Conservation (phyloP, 2,113 vertebrate species). For the Bufo bufo region DNA sequence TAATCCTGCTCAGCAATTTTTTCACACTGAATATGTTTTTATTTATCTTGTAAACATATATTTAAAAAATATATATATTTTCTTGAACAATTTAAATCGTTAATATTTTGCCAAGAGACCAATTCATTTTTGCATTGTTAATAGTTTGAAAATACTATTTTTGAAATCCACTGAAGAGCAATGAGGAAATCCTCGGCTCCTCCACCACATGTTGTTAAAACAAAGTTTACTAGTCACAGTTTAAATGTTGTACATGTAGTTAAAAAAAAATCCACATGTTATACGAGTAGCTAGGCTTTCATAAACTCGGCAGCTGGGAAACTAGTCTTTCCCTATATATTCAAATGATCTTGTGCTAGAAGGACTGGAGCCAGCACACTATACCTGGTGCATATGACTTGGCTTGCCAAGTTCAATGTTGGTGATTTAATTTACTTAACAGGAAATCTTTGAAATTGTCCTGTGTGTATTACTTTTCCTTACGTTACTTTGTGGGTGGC, state of each 20-base stretch:
- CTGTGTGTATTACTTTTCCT: constrained; percentile 21
- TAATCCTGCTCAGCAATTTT: constrained; percentile 72
- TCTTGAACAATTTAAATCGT: background rate
- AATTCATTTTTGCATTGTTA: constrained; percentile 55
- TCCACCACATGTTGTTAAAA: constrained; percentile 57
- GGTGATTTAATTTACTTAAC: constrained; percentile 49
- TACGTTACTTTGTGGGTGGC: constrained; percentile 29
- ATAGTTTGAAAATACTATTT: constrained; percentile 34
- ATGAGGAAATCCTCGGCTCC: constrained; percentile 53
- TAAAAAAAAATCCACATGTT: constrained; percentile 51
- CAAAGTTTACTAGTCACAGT: constrained; percentile 55
- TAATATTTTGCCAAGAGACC: background rate
- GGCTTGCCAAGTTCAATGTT: constrained; percentile 42
- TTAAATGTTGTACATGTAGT: constrained; percentile 57
- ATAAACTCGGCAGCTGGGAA: constrained; percentile 56
- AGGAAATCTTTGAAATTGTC: constrained; percentile 53
- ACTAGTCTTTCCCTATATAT: constrained; percentile 23
- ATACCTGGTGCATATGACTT: constrained; percentile 44
- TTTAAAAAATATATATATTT: constrained; percentile 2
- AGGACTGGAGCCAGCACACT: constrained; percentile 19
- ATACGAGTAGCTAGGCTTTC: constrained; percentile 53
- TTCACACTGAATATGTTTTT: constrained; percentile 67
- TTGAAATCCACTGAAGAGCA: constrained; percentile 58
- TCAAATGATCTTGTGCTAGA: constrained; percentile 21
- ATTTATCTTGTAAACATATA: constrained; percentile 30